Conservation (phyloP, 2,888 invertebrate genomes). For the Microplitis manilae region DNA sequence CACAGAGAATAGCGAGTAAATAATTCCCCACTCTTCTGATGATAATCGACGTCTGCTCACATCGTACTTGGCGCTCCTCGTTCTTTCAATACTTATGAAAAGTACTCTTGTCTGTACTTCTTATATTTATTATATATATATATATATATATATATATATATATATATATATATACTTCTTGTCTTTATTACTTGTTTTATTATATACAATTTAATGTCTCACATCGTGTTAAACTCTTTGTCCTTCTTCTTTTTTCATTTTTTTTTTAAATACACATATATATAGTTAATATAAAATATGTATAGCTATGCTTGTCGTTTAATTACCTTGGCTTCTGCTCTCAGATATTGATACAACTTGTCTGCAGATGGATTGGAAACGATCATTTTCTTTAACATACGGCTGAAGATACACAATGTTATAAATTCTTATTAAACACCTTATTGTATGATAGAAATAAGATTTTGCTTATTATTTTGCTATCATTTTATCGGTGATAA, state of each 20-base stretch:
- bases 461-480: slow-evolving; percentile 18
- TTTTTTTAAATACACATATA: neutral
- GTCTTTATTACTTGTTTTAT: slow-evolving; percentile 5
- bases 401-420: neutral
- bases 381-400: neutral
- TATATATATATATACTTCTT: slow-evolving; percentile 1
- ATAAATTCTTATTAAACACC: slow-evolving; percentile 6
- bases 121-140: slow-evolving; percentile 1
- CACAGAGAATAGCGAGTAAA: slow-evolving; percentile 55
- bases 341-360: slow-evolving; percentile 1
- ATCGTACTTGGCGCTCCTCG: slow-evolving; percentile 28
- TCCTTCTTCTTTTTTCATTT: neutral
- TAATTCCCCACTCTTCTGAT: slow-evolving; percentile 43
- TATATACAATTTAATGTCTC: neutral
- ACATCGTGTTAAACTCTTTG: neutral
- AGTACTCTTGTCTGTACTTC: neutral
- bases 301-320: neutral
- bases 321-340: slow-evolving; percentile 1
- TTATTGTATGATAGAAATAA: slow-evolving; percentile 3
- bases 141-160: slow-evolving; percentile 12
- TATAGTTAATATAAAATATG: neutral
- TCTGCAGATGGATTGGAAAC: neutral
- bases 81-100: slow-evolving; percentile 16
- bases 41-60: slow-evolving; percentile 27
- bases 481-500: slow-evolving; percentile 24